Evolutionary conservation across 2,888 invertebrate species (phyloP).

Genomic region (Trissolcus brochymenae): DNA sequence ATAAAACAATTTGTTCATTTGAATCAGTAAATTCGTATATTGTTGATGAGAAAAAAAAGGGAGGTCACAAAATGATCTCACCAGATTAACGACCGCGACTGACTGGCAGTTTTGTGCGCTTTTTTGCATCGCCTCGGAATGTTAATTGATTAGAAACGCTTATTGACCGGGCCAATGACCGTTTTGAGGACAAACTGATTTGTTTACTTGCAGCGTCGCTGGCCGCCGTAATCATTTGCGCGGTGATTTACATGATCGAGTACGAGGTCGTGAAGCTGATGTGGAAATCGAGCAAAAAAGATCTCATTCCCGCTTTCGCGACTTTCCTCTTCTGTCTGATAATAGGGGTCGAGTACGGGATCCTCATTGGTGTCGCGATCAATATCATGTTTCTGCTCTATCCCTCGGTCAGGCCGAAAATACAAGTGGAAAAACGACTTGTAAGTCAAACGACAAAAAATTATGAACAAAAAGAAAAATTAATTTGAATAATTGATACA

Average conservation of each 20-base stretch:
- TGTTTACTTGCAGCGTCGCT: constrained; percentile 80
- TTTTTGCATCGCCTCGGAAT: background rate
- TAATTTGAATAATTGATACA: too few relatives aligned
- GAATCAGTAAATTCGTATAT: too few relatives aligned
- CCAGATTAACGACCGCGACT: too few relatives aligned
- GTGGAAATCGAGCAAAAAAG: constrained; percentile 89
- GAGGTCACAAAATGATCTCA: too few relatives aligned
- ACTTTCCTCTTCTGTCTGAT: constrained; percentile 89
- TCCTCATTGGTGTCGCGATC: constrained; percentile 87
- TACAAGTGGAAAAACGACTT: constrained; percentile 84
- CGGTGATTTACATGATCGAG: constrained; percentile 96
- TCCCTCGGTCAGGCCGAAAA: constrained; percentile 87
- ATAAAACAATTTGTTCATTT: too few relatives aligned
- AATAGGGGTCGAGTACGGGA: constrained; percentile 91
- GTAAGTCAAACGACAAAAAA: constrained; percentile 75
- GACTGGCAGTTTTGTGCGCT: background rate
- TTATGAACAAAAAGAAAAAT: too few relatives aligned
- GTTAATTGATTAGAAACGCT: background rate
- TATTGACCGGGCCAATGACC: constrained; percentile 21
- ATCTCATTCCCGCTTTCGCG: constrained; percentile 87
- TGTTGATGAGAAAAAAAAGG: too few relatives aligned
- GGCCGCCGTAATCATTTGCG: constrained; percentile 95
- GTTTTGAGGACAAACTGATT: constrained; percentile 28
- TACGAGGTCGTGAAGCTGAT: constrained; percentile 91
- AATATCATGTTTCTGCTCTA: constrained; percentile 88